Evolutionary conservation across 2,113 vertebrate genomes (phyloP), one percentile per base, ranked within the genome.

Genomic region (Apodemus speciosus): DNA sequence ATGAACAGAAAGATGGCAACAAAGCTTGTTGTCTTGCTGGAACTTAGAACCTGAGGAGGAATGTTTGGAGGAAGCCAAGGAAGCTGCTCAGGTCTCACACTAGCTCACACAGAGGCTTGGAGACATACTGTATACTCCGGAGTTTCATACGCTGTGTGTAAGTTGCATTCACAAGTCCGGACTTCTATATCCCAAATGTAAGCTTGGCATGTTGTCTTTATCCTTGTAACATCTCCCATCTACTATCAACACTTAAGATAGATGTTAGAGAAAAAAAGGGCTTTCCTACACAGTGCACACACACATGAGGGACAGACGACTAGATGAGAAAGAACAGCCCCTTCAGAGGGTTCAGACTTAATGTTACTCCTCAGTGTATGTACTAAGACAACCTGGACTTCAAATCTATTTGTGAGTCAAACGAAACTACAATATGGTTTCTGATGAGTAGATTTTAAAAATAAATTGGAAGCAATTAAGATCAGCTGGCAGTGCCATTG

Each of bases 321-420:
- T 71, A 46, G 4, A 66, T 38, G 40, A 92, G 40, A 79, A 96
- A 93, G 69, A 9, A 25, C 60, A 62, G 60, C 18, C 92, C 40
- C 73, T 75, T 93, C 8, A 38, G 30, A 71, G 3, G 2, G 6
- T 60, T 93, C 32, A 85, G 68, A 56, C 4, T 15, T 79, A 86
- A 79, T 80, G 51, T 88, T 53, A 69, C n/a, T 23, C 23, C 46
- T 76, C 9, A 73, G 68, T 32, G 56, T 43, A n/a, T 89, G 53
- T 3, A 62, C 35, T 49, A 56, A 88, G 95, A 64, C 38, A 79
- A 72, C 6, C 20, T 73, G 66, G 32, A 92, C n/a, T 25, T 89
- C 51, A 86, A 43, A 87, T 92, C 64, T 40, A 51, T 46, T 73
- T n/a, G 64, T 79, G 43, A 85, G 11, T 90, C 80, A 94, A 88